Evolutionary conservation across 2,888 invertebrate genomes (phyloP).

Genomic region (Notocelia uddmanniana): DNA sequence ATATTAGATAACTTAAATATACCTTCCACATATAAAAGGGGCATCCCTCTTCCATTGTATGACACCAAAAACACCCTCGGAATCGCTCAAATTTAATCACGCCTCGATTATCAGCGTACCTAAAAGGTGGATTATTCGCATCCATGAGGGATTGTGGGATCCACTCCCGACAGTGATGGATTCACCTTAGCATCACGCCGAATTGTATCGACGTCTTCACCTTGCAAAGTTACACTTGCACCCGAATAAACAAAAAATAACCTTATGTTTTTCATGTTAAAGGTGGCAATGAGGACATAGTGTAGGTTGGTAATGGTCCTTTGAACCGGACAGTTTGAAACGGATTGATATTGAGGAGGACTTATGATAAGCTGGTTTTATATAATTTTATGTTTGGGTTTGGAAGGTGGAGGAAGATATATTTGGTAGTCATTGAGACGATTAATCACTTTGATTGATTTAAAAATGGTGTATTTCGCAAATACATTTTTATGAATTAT

Average conservation of each 20-base stretch:
- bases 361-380: conserved; percentile 58
- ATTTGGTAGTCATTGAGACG: background rate
- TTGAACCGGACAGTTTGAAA: conserved; percentile 49
- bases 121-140: conserved; percentile 52
- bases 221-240: conserved; percentile 50
- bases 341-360: conserved; percentile 58
- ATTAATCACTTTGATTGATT: background rate
- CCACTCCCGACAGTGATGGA: conserved; percentile 68
- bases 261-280: conserved; percentile 8
- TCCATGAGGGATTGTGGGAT: conserved; percentile 60
- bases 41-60: background rate
- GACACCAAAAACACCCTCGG: conserved; percentile 13
- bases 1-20: background rate
- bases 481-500: too few species aligned
- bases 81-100: conserved; percentile 43
- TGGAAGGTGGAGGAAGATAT: background rate
- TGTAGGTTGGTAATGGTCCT: conserved; percentile 39
- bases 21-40: background rate
- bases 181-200: conserved; percentile 58
- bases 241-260: conserved; percentile 28
- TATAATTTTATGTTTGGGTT: conserved; percentile 22
- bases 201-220: conserved; percentile 52
- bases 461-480: too few species aligned
- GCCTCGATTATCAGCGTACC: conserved; percentile 48
- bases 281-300: background rate